Evolutionary conservation across 2,888 invertebrate species (phyloP).

Genomic region (Pomacea canaliculata): DNA sequence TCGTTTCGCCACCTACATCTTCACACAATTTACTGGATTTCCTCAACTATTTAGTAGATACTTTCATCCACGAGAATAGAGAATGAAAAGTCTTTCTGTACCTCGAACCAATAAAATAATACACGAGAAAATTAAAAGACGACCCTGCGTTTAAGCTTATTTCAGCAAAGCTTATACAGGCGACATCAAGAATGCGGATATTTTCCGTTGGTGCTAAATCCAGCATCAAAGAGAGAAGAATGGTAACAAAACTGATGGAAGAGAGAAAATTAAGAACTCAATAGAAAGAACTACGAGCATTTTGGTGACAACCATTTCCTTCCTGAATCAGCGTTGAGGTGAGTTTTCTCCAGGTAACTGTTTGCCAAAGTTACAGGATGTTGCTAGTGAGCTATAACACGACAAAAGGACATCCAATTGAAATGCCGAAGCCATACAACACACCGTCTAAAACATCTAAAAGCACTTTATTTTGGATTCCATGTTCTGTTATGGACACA

Average conservation of each 20-base stretch:
- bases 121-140: slow-evolving; percentile 1
- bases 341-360: neutral
- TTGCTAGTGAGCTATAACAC: neutral
- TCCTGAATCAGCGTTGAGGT: neutral
- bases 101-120: neutral
- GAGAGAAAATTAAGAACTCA: neutral
- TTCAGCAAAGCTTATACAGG: neutral
- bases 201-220: neutral
- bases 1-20: too few relatives aligned
- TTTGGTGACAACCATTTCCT: neutral
- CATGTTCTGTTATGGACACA: neutral
- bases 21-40: too few relatives aligned
- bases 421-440: neutral
- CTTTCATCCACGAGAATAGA: too few relatives aligned
- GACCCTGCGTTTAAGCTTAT: neutral
- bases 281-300: neutral
- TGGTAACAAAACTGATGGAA: neutral
- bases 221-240: neutral
- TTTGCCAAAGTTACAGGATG: neutral
- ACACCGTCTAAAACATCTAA: neutral
- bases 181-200: neutral
- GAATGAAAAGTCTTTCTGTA: neutral
- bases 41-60: too few relatives aligned
- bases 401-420: neutral
- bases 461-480: neutral